Conservation (phyloP, 2,113 vertebrate genomes). For the Pomatostomus ruficeps region DNA sequence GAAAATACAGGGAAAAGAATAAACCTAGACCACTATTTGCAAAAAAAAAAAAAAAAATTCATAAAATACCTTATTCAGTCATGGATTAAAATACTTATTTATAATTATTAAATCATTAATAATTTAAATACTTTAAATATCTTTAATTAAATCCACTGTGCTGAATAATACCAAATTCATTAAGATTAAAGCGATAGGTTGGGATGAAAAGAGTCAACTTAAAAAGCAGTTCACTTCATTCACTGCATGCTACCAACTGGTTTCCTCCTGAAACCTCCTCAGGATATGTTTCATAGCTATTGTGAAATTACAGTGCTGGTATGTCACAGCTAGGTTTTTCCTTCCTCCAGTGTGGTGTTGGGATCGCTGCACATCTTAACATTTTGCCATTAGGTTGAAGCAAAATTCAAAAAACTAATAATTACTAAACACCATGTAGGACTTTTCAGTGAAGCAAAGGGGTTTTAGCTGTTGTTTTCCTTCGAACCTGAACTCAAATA, state of each 20-base stretch:
- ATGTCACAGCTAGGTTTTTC: background rate
- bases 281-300: background rate
- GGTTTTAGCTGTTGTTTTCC: background rate
- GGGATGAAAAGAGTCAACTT: background rate
- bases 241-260: background rate
- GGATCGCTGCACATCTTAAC: background rate
- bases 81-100: conserved; percentile 8
- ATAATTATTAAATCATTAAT: conserved; percentile 43
- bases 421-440: background rate
- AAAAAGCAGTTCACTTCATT: background rate
- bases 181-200: background rate
- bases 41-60: background rate
- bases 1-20: background rate
- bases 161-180: background rate
- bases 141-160: conserved; percentile 1
- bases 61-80: background rate
- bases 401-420: background rate
- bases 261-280: background rate
- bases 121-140: background rate
- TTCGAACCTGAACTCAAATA: background rate
- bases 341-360: background rate
- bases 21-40: background rate
- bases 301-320: background rate
- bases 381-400: background rate
- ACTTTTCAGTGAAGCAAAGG: background rate